These are phyloP conservation scores for Rhamnusium bicolor DNA, from an alignment of 2,888 invertebrate genomes.

Conservation along the genomic window DNA sequence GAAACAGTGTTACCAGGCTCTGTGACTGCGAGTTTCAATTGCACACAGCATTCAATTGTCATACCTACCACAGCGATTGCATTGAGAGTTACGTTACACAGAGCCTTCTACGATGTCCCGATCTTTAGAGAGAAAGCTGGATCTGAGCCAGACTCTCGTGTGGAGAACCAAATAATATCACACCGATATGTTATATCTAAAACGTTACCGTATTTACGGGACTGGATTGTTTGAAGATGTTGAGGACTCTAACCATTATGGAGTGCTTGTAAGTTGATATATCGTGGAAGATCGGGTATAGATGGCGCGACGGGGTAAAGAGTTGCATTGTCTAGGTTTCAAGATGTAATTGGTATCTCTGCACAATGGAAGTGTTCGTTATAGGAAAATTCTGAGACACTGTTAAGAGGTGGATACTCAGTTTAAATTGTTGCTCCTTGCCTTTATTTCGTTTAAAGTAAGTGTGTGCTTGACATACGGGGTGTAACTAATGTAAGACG, in stretches of 20 bases:
- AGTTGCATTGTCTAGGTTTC: constrained; percentile 14
- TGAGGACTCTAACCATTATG: constrained; percentile 22
- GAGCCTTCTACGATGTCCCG: constrained; percentile 26
- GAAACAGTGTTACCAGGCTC: constrained; percentile 21
- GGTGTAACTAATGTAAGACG: no score
- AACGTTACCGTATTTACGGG: constrained; percentile 24
- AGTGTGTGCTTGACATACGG: no score
- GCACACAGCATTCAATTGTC: constrained; percentile 52
- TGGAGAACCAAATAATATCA: constrained; percentile 27
- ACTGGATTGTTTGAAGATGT: constrained; percentile 34
- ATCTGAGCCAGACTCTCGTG: constrained; percentile 33
- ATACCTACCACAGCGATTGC: constrained; percentile 47
- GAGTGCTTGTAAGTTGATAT: constrained; percentile 29
- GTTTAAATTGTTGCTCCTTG: background rate
- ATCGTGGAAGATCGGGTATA: background rate
- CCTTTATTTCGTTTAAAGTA: no score
- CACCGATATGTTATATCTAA: constrained; percentile 34
- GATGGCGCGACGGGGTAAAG: background rate
- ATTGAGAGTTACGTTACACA: constrained; percentile 38
- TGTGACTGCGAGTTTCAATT: constrained; percentile 52
- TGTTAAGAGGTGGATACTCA: background rate
- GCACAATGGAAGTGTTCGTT: background rate
- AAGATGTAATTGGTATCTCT: constrained; percentile 12
- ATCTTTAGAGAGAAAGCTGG: constrained; percentile 2
- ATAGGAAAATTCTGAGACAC: constrained; percentile 1